A percentile compares a stretch with the other conserved stretches of the same genome.
These are phyloP conservation scores for Subacronicta megacephala DNA, from an alignment of 2,888 invertebrate genomes.

Conservation along the genomic window DNA sequence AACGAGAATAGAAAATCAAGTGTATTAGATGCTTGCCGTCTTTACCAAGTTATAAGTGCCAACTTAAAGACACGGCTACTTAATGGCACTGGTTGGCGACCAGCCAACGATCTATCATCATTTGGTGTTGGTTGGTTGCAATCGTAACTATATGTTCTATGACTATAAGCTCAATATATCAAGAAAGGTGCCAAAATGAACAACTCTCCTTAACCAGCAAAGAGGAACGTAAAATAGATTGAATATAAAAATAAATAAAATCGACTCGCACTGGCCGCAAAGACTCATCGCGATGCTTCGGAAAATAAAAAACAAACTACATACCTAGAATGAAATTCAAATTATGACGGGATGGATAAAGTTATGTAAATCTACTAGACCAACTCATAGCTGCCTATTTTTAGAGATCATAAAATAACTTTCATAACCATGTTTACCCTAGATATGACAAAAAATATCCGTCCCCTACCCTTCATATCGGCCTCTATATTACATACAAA, in stretches of 20 bases:
- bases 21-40: slow-evolving; percentile 15
- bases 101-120: slow-evolving; percentile 53
- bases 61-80: slow-evolving; percentile 43
- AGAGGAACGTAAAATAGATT: slow-evolving; percentile 5
- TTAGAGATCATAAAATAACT: slow-evolving; percentile 26
- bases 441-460: slow-evolving; percentile 42
- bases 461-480: slow-evolving; percentile 32
- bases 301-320: not conserved
- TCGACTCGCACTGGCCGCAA: not conserved
- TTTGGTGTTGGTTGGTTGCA: slow-evolving; percentile 39
- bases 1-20: slow-evolving; percentile 30
- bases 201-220: not conserved
- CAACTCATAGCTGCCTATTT: slow-evolving; percentile 17
- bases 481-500: slow-evolving; percentile 29
- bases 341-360: not conserved
- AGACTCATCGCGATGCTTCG: slow-evolving; percentile 2
- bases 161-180: slow-evolving; percentile 30
- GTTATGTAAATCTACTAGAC: not conserved
- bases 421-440: slow-evolving; percentile 42
- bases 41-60: slow-evolving; percentile 43
- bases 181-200: slow-evolving; percentile 17
- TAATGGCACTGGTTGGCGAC: slow-evolving; percentile 47
- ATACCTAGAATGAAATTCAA: slow-evolving; percentile 10
- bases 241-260: not conserved
- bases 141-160: slow-evolving; percentile 28